Percentiles rank a stretch among this genome's conserved stretches.
Conservation (phyloP, 1,140 invertebrate species). For the Orchestia grillus region DNA sequence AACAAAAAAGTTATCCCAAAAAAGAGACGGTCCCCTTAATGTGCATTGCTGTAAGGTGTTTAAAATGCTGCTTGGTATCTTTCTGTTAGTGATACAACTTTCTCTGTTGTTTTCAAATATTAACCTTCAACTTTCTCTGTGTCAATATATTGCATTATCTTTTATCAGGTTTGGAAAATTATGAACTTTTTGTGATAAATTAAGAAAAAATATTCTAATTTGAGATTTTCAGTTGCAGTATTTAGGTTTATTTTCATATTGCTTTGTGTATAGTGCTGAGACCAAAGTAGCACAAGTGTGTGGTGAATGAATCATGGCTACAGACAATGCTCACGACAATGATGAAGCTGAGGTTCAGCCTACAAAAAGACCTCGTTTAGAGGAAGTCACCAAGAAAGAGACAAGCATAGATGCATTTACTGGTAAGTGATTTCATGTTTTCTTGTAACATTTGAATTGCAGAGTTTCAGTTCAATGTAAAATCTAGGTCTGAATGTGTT, state of each 20-base stretch:
- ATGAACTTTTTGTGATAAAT: neutral
- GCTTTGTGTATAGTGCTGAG: neutral
- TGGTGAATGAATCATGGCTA: slow-evolving; percentile 11
- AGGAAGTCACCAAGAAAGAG: slow-evolving; percentile 1
- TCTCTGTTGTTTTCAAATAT: too few relatives aligned
- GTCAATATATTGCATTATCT: neutral
- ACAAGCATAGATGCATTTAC: neutral
- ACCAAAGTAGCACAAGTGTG: too few relatives aligned
- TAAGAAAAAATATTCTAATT: neutral
- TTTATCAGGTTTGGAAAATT: neutral
- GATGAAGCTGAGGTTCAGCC: slow-evolving; percentile 22
- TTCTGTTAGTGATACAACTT: too few relatives aligned
- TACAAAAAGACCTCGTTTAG: slow-evolving; percentile 17
- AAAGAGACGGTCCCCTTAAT: too few relatives aligned
- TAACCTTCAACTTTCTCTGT: too few relatives aligned
- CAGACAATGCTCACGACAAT: slow-evolving; percentile 9
- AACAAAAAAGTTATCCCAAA: too few relatives aligned
- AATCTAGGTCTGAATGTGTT: too few relatives aligned
- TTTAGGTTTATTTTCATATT: neutral
- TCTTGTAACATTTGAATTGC: neutral
- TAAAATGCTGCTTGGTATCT: too few relatives aligned
- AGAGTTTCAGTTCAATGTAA: too few relatives aligned
- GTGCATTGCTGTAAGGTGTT: too few relatives aligned
- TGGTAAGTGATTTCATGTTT: neutral
- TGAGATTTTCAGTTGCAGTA: neutral